phyloP scores from a whole-genome alignment of 2,113 vertebrate genomes.

The Labeo rohita region DNA sequence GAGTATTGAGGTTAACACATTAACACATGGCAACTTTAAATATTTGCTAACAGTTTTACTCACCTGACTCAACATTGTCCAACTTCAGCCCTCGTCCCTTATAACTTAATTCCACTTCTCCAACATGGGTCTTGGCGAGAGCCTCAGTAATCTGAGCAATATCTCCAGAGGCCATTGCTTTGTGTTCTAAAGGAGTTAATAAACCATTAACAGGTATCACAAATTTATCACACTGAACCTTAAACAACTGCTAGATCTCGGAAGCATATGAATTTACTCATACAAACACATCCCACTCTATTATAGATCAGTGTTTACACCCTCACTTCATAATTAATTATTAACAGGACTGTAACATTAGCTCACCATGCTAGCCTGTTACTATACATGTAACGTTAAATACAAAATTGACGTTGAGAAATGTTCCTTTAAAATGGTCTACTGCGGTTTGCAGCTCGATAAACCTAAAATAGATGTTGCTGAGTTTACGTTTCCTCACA shows the following conservation, averaged over 20 bases:
- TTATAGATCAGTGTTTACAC: not conserved
- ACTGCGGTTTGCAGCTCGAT: not conserved
- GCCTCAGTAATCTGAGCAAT: slow-evolving; percentile 88
- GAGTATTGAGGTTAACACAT: not conserved
- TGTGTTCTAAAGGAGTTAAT: not conserved
- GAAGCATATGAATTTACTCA: not conserved
- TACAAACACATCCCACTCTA: not conserved
- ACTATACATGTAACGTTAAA: not conserved
- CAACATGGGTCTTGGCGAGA: slow-evolving; percentile 89
- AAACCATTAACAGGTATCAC: not conserved
- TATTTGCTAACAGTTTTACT: slow-evolving; percentile 51
- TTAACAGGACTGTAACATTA: not conserved
- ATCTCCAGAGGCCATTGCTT: slow-evolving; percentile 88
- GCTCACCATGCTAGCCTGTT: not conserved
- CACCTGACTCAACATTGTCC: slow-evolving; percentile 90
- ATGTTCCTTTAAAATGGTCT: not conserved
- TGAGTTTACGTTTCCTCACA: not conserved
- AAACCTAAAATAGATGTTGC: not conserved
- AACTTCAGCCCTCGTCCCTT: slow-evolving; percentile 93
- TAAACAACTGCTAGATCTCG: not conserved
- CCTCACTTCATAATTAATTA: not conserved
- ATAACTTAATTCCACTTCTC: slow-evolving; percentile 90
- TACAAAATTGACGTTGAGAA: not conserved
- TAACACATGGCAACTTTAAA: not conserved
- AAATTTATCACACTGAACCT: not conserved